phyloP scores from a whole-genome alignment of 2,113 vertebrate genomes.

The Cyprichromis sp. region DNA sequence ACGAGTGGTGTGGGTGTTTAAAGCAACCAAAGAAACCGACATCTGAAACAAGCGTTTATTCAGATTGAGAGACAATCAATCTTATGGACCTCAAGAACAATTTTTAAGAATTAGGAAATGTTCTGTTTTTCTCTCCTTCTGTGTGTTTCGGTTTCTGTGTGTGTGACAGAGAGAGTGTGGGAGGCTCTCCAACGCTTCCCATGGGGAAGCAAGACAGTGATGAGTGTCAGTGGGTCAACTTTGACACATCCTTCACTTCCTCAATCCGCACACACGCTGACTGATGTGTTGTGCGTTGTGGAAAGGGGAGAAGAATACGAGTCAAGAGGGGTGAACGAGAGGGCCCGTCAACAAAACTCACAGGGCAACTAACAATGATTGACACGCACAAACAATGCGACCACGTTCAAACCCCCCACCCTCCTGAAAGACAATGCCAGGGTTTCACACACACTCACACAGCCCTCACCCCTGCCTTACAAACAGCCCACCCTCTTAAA shows the following conservation, averaged over 20 bases:
- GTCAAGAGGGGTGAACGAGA: slow-evolving; percentile 29
- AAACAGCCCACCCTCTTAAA: slow-evolving; percentile 20
- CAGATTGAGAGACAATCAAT: neutral
- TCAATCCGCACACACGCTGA: slow-evolving; percentile 11
- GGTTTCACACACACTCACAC: slow-evolving; percentile 12
- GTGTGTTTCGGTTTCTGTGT: neutral
- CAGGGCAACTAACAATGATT: slow-evolving; percentile 18
- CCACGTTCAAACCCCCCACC: slow-evolving; percentile 5
- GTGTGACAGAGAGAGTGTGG: neutral
- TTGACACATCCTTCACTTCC: slow-evolving; percentile 57
- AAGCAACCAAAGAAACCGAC: neutral
- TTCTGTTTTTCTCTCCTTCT: neutral
- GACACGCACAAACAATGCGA: slow-evolving; percentile 46
- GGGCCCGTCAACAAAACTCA: slow-evolving; percentile 20
- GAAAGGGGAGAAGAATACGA: slow-evolving; percentile 14
- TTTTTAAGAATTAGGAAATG: neutral
- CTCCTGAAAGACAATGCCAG: slow-evolving; percentile 50
- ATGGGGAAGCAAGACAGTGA: slow-evolving; percentile 39
- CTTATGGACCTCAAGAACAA: neutral
- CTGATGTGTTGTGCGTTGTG: neutral
- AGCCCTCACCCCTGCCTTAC: slow-evolving; percentile 13
- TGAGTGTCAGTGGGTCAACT: slow-evolving; percentile 60
- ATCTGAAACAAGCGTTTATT: neutral
- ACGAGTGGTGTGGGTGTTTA: neutral
- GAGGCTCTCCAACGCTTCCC: slow-evolving; percentile 42